Evolutionary conservation across 1,140 invertebrate genomes (phyloP), one percentile per base, ranked within the genome.

Genomic region (Drosophila sp.): DNA sequence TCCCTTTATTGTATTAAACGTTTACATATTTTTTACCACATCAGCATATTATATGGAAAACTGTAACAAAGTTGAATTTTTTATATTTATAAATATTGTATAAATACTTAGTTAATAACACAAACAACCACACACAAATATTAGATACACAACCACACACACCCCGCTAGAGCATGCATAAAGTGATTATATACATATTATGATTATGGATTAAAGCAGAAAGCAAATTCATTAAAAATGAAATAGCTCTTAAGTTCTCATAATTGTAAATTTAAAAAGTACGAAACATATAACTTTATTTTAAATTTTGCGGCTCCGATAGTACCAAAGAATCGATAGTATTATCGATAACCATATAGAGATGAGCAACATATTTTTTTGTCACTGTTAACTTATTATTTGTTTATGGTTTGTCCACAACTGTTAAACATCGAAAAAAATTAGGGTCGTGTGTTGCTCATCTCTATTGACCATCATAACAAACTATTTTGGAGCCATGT

Each of bases 51-150:
- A 68, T 79, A 76, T 70, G 82, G 70, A 74, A 76, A 76, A 73
- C 44, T 86, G 82, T 87, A 86, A 79, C 83, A 86, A 87, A 86
- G 79, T 87, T 81, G 87, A 64, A 80, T 87, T 87, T 82, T 87
- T 87, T 86, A 89, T 89, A 89, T 87, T 87, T 87, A 87, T 87
- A 87, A 89, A 77, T 72, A 79, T 57, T 87, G 83, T 87, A 87
- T 77, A 87, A 86, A 87, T 76, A 83, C 79, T 83, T 83, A 87
- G 83, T 62, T 65, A 63, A 58, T 89, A 89, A 80, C 60, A 80
- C 50, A 86, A 40, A 68, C 30, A 17, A 80, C 41, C 17, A 63
- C 56, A 70, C 70, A 67, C 40, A 85, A 60, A 64, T 62, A 77
- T 44, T 8, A 70, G n/a, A 63, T 25, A 67, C 29, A 63, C 10